These are phyloP conservation scores for Petrolisthes cinctipes DNA, from an alignment of 2,888 invertebrate species.

Conservation along the genomic window DNA sequence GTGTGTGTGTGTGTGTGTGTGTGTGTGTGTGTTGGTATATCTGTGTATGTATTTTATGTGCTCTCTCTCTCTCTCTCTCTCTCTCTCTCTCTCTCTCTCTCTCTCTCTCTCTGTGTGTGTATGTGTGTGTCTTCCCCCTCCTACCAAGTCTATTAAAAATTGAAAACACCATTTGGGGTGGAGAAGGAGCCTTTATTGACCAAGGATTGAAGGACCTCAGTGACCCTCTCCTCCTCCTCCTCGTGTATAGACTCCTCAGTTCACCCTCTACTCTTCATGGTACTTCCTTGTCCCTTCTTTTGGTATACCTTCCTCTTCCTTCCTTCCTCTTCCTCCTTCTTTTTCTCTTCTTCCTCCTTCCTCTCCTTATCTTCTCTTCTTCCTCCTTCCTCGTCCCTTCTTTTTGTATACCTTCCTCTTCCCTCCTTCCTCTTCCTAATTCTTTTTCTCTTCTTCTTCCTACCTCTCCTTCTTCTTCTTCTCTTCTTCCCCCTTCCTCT, in stretches of 20 bases:
- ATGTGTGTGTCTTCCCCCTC: too few relatives aligned
- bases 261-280: too few relatives aligned
- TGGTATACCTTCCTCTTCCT: background rate
- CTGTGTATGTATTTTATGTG: too few relatives aligned
- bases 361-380: background rate
- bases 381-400: background rate
- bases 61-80: background rate
- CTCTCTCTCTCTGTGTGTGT: background rate
- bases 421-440: background rate
- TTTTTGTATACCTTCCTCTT: too few relatives aligned
- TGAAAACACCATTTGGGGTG: too few relatives aligned
- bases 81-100: background rate
- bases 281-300: too few relatives aligned
- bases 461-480: background rate
- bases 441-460: background rate
- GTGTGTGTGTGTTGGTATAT: too few relatives aligned
- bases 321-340: background rate
- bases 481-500: background rate
- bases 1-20: background rate
- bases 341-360: background rate
- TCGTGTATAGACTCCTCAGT: too few relatives aligned
- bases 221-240: too few relatives aligned
- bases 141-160: background rate
- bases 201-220: too few relatives aligned
- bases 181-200: too few relatives aligned